phyloP scores from a whole-genome alignment of 2,113 vertebrate species.

The Nematolebias whitei region DNA sequence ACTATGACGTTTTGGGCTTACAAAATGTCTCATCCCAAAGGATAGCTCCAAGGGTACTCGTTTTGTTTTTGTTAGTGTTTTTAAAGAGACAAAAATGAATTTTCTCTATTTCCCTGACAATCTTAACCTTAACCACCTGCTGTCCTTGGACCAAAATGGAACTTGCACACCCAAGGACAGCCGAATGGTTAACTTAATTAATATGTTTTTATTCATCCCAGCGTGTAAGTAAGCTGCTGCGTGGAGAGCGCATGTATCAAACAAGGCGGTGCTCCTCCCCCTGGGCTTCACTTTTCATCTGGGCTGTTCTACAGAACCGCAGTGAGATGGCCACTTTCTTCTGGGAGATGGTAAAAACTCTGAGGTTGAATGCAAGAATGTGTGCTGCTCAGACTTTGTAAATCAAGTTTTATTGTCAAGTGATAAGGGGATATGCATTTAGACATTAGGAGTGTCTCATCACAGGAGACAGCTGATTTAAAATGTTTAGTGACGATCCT shows the following conservation, averaged over 20 bases:
- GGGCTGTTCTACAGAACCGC: conserved; percentile 88
- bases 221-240: conserved; percentile 57
- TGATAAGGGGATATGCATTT: too few relatives aligned
- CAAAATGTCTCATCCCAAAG: conserved; percentile 45
- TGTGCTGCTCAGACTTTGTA: background rate
- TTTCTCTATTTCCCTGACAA: too few relatives aligned
- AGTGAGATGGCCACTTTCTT: conserved; percentile 88
- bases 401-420: too few relatives aligned
- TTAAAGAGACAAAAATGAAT: too few relatives aligned
- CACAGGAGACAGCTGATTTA: too few relatives aligned
- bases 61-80: too few relatives aligned
- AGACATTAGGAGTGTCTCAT: too few relatives aligned
- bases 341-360: conserved; percentile 88
- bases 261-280: conserved; percentile 61
- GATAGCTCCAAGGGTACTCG: conserved; percentile 66
- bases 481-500: too few relatives aligned
- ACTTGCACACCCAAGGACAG: too few relatives aligned
- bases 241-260: conserved; percentile 43
- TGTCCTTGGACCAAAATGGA: too few relatives aligned
- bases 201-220: conserved; percentile 2
- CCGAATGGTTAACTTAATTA: too few relatives aligned
- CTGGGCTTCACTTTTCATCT: conserved; percentile 88
- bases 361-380: background rate
- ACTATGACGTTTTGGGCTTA: conserved; percentile 57
- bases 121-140: too few relatives aligned